phyloP scores from a whole-genome alignment of 2,797 vertebrate genomes.

The Gorsachius magnificus region DNA sequence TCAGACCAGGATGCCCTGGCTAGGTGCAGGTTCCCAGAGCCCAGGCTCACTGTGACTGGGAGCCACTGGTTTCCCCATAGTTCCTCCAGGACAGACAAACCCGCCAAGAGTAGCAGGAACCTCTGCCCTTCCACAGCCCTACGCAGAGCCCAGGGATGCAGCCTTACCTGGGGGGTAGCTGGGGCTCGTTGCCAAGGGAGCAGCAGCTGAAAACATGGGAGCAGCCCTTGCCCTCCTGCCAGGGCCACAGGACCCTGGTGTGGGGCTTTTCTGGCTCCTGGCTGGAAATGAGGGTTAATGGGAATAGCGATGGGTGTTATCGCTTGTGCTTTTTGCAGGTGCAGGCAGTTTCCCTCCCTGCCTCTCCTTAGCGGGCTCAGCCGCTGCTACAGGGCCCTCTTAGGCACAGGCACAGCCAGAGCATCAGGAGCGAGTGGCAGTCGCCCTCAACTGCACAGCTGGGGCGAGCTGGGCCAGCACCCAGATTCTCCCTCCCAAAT shows the following conservation, averaged over 20 bases:
- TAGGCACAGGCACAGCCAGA: background rate
- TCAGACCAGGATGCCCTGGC: background rate
- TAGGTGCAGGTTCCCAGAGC: fast-evolving
- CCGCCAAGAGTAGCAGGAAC: fast-evolving
- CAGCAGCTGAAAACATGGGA: background rate
- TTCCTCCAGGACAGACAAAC: background rate
- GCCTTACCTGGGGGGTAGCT: background rate
- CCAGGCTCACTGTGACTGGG: fast-evolving
- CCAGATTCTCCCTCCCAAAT: background rate
- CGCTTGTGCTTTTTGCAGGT: background rate
- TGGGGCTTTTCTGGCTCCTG: background rate
- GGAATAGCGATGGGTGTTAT: fast-evolving
- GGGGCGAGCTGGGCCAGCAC: background rate
- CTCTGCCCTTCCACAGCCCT: background rate
- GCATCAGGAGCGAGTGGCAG: background rate
- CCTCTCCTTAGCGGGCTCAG: background rate
- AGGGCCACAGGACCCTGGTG: fast-evolving
- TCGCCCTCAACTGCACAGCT: background rate
- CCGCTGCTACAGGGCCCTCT: fast-evolving
- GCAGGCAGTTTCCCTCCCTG: background rate
- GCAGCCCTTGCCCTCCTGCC: fast-evolving
- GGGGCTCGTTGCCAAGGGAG: fast-evolving
- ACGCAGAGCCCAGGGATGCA: fast-evolving
- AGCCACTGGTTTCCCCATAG: background rate
- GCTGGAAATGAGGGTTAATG: background rate